Base-by-base conservation (phyloP, 2,797 vertebrate genomes). In the Rhincodon typus region DNA sequence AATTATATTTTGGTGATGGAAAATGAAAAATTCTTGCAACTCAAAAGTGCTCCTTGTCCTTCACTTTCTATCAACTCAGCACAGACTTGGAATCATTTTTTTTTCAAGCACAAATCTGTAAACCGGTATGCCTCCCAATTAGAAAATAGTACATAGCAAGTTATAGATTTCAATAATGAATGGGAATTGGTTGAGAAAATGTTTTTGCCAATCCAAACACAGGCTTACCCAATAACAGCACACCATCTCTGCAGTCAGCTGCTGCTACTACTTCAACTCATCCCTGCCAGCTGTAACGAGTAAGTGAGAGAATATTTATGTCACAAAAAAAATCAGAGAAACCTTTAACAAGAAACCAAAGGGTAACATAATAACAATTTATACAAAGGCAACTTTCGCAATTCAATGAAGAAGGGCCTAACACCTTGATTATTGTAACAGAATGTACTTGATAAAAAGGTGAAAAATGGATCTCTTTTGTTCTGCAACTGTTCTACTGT, bases 141-240 rank as follows among this genome's bases (percentile, higher is more conserved):
- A 84, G 46, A 84, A 84, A 84, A 84, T 19, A 84, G 42, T 91
- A 66, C 53, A 91, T 66, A 66, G 34, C 62, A 66, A 57, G 34
- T 91, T 91, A 57, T 6, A 66, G 53, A n/a, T 27, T 66, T 91
- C 53, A 91, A 91, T 66, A 91, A 15, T 57, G 34, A 91, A 46
- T n/a, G n/a, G n/a, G 57, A 15, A 66, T 91, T 66, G 57, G 88
- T 66, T 57, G 12, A 91, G 53, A 30, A 91, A 91, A 91, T 91
- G 53, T 30, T 34, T 91, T 66, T 66, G 88, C 88, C 88, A 66
- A 91, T 84, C 38, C 57, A 91, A 91, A 91, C 30, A 91, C 34
- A 91, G 88, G 4, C 88, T 91, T n/a, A 91, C 53, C 88, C 53
- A 91, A 91, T 90, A 91, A 66, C 27, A 91, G 30, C 88, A 91